Evolutionary conservation across 1,140 invertebrate species (phyloP).

Genomic region (Atta colombica): DNA sequence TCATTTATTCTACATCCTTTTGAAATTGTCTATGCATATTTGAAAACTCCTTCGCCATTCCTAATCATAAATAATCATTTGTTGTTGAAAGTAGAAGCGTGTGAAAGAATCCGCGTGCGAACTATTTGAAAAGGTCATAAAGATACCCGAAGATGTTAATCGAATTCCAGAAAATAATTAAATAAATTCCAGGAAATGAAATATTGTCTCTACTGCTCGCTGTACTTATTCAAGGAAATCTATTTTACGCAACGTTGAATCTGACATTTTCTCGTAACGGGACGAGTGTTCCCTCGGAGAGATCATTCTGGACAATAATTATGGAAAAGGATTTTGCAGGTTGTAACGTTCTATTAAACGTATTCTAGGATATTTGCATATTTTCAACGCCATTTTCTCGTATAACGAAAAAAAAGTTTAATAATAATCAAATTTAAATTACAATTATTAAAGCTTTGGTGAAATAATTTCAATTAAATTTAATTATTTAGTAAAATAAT

Average conservation of each 20-base stretch:
- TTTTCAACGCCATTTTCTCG: not conserved
- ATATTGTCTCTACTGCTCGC: constrained; percentile 7
- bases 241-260: constrained; percentile 43
- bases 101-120: not conserved
- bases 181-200: constrained; percentile 52
- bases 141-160: not conserved
- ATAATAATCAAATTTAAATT: too few relatives aligned
- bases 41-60: not conserved
- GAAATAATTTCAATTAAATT: too few relatives aligned
- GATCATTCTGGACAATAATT: constrained; percentile 39
- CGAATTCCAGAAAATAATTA: constrained; percentile 55
- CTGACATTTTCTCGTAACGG: not conserved
- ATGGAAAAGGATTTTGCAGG: constrained; percentile 30
- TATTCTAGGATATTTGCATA: not conserved
- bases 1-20: not conserved
- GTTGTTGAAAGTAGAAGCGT: not conserved
- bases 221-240: constrained; percentile 18
- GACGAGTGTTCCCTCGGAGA: not conserved
- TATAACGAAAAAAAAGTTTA: too few relatives aligned
- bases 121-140: constrained; percentile 3
- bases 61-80: not conserved
- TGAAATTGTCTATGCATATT: not conserved
- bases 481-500: too few relatives aligned
- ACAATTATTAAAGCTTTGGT: too few relatives aligned
- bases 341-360: constrained; percentile 20